Base-by-base conservation (phyloP, 2,888 invertebrate genomes). In the Rhamnusium bicolor region DNA sequence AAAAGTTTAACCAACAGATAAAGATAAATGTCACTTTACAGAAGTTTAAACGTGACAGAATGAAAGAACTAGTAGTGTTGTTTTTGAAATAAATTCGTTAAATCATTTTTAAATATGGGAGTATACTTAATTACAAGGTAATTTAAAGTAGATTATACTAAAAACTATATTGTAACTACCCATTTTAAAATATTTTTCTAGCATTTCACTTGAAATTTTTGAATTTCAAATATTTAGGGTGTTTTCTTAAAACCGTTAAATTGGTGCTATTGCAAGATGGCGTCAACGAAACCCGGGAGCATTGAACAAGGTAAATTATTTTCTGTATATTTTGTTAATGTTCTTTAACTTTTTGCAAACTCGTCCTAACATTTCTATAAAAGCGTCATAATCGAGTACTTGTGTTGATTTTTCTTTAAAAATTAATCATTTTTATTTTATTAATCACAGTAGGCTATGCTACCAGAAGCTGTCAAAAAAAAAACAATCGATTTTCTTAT, bases 241-340 rank as follows among this genome's bases (percentile, higher is more conserved):
- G 51, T 76, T 80, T 77, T n/a, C 7, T 24, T 1, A 47, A 62
- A 53, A 29, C 69, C 72, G 74, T 79, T 79, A 75, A 70, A 80
- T 86, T 87, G 87, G 86, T 75, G 81, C 72, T 76, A 82, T 76
- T 84, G 85, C 82, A 86, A 91, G 90, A 93, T 93, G 93, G 92
- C 92, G 89, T 90, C 92, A 87, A 92, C 92, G 89, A 91, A 91
- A 88, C 90, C 91, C 89, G 89, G 90, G 86, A 89, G 87, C 88
- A 90, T 90, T 87, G 90, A 91, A 88, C 90, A 91, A 89, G 92
- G 92, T 92, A 90, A 81, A 75, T 78, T 79, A 81, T 84, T 83
- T 81, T 82, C 68, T 58, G 40, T 77, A 18, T 61, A 71, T 66
- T 67, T 63, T 40, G 47, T 68, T 60, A 67, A 60, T 32, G 58